A percentile compares a stretch with the other conserved stretches of the same genome.
Conservation (phyloP, 1,140 invertebrate genomes). For the Drosophila nikananu region DNA sequence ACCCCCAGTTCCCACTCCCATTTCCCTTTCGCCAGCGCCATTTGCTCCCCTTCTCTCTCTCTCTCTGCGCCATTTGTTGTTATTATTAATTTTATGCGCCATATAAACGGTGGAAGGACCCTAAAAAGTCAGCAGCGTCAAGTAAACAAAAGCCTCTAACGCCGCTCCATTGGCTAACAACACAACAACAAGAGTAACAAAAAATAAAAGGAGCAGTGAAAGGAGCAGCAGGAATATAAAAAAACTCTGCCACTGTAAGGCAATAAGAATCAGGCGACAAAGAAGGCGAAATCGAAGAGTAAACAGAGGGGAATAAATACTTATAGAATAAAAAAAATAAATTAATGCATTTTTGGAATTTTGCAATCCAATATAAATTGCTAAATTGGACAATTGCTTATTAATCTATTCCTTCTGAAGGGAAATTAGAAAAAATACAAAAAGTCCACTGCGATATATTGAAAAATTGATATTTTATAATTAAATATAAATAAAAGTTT, state of each 20-base stretch:
- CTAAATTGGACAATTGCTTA: neutral
- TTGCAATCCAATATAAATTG: neutral
- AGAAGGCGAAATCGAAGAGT: neutral
- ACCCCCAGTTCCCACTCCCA: neutral
- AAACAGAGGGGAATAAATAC: neutral
- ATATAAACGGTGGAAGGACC: constrained; percentile 65
- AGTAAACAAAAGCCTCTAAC: constrained; percentile 61
- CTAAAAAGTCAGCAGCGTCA: constrained; percentile 67
- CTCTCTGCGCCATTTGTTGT: constrained; percentile 39
- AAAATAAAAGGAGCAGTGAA: constrained; percentile 2
- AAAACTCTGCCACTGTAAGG: constrained; percentile 13
- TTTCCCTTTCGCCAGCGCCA: neutral
- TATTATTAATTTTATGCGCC: constrained; percentile 70
- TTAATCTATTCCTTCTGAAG: no score
- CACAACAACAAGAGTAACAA: constrained; percentile 23
- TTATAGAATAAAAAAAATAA: neutral
- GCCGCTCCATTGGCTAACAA: constrained; percentile 28
- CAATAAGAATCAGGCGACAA: constrained; percentile 42
- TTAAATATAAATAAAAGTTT: no score
- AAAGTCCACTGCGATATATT: no score
- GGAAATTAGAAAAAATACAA: no score
- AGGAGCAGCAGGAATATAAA: neutral
- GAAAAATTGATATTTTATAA: no score
- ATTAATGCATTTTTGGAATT: neutral
- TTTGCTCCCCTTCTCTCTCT: neutral